Evolutionary conservation across 2,797 vertebrate species (phyloP).

Genomic region (Bradypodion ventrale): DNA sequence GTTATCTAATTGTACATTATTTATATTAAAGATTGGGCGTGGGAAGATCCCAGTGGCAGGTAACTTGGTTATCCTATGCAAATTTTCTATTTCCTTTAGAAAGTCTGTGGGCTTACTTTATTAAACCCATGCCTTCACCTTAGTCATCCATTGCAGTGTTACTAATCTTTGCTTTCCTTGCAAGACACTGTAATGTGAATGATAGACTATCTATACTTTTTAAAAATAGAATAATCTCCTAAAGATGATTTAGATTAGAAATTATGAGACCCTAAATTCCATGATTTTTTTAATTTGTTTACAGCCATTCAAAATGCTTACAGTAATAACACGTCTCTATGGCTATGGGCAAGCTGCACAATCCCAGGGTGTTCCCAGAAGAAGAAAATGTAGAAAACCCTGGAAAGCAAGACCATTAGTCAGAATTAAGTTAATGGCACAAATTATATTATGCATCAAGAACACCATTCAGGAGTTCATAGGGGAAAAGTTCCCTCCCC

Average conservation of each 20-base stretch:
- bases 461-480: background rate
- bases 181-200: background rate
- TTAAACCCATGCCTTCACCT: background rate
- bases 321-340: background rate
- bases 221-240: background rate
- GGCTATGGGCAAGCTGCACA: too few species aligned
- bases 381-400: too few species aligned
- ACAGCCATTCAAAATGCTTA: background rate
- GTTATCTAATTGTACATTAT: conserved; percentile 1
- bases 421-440: too few species aligned
- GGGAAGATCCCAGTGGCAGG: background rate
- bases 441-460: background rate
- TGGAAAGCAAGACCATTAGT: too few species aligned
- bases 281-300: background rate
- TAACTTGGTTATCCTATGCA: background rate
- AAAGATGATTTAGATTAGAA: background rate
- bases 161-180: background rate
- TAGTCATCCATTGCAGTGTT: background rate
- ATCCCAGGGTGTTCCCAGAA: too few species aligned
- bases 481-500: background rate
- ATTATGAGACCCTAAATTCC: background rate
- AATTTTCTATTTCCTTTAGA: background rate
- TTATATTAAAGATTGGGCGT: background rate
- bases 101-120: background rate
- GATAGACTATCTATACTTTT: background rate